Conservation (phyloP, 2,113 vertebrate species). For the Peromyscus leucopus region DNA sequence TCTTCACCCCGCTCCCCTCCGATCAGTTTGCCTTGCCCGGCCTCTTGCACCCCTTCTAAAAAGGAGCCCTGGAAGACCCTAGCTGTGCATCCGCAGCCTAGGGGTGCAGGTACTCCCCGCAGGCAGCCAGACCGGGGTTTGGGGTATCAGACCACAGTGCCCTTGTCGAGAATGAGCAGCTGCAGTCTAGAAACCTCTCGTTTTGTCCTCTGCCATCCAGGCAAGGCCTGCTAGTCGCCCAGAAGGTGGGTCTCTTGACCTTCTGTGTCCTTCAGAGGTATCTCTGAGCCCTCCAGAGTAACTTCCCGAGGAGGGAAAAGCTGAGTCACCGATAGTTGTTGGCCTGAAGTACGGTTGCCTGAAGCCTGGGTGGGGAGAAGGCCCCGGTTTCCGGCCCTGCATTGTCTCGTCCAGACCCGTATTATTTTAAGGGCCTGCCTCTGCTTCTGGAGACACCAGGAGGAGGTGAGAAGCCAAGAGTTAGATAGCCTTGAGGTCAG, state of each 20-base stretch:
- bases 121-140: neutral
- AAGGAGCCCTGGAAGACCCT: neutral
- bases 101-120: neutral
- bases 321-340: too few relatives aligned
- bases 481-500: neutral
- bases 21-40: neutral
- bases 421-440: neutral
- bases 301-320: neutral
- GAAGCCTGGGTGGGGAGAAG: neutral
- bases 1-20: neutral
- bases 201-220: neutral
- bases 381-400: neutral
- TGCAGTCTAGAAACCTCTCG: neutral
- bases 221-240: neutral
- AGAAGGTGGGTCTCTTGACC: neutral
- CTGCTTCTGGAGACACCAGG: neutral
- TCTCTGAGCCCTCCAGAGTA: neutral
- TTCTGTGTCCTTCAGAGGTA: neutral
- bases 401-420: neutral
- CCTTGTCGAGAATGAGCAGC: neutral
- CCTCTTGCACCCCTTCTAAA: accelerated
- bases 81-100: neutral
- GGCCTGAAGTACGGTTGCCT: neutral
- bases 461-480: neutral
- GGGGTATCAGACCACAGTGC: neutral